Evolutionary conservation across 2,113 vertebrate genomes (phyloP), one percentile per base, ranked within the genome.

Genomic region (Chrysemys picta): DNA sequence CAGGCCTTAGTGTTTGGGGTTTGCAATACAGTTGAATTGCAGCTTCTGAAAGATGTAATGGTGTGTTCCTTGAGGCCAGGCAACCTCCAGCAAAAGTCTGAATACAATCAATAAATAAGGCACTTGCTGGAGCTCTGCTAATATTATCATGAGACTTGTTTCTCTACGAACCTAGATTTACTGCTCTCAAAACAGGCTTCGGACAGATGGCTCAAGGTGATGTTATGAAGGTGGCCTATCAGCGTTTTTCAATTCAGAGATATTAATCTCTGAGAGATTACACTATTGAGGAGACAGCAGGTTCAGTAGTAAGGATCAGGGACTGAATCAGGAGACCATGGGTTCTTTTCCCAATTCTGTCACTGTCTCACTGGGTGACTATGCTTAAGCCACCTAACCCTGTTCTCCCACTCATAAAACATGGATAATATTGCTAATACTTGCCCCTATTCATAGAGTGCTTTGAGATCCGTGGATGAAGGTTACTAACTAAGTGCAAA

Each of bases 381-480:
- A 88, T 72, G 69, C 1, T 4, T 2, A 49, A 78, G 1, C 12
- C 76, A 85, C 21, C 12, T 80, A 75, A 17, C 1, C 82, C 11
- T 90, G 8, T 21, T 87, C 4, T 14, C 38, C 81, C 79, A 59
- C 27, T 11, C 22, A 49, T 14, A 83, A 65, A 90, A 6, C 2
- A 2, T 4, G 69, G 35, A 82, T 5, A 65, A 17, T 10, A 21
- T 76, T 90, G 84, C 52, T 2, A 78, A 2, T 10, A 24, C 2
- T 89, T 88, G 19, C 89, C n/a, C 59, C 75, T 89, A 29, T 3
- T 85, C 69, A 10, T 65, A 6, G 3, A 83, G 25, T 14, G 50
- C n/a, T 84, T 83, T 35, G 52, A 89, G 69, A 56, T 85, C 25
- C 87, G 80, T 78, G 57, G 76, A 31, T 90, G 69, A 84, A 91